These are phyloP conservation scores for Propithecus coquereli DNA, from an alignment of 2,113 vertebrate genomes.

Conservation along the genomic window DNA sequence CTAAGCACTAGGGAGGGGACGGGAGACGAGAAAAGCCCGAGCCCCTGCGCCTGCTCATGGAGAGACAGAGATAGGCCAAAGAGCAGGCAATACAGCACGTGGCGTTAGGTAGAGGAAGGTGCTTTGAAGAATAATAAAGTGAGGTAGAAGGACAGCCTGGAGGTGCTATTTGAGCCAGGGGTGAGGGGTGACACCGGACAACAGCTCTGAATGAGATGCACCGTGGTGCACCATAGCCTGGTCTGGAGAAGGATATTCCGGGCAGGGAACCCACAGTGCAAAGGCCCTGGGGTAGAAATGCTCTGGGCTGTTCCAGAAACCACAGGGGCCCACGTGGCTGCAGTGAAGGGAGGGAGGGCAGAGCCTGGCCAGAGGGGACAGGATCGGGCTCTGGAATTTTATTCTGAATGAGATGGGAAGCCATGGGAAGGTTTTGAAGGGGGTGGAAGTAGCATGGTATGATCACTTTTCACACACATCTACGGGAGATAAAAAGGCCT, in stretches of 20 bases:
- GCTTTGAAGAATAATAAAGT: not conserved
- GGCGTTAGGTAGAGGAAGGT: not conserved
- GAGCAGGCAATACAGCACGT: not conserved
- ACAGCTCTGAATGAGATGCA: not conserved
- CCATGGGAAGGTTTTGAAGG: not conserved
- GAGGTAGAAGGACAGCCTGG: not conserved
- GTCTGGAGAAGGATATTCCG: not conserved
- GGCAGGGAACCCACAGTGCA: not conserved
- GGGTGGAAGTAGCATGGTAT: not conserved
- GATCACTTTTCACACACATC: not conserved
- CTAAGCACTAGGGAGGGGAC: not conserved
- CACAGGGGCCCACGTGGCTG: fast-evolving
- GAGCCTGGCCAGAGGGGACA: not conserved
- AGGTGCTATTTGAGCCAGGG: too few species aligned
- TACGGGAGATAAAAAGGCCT: not conserved
- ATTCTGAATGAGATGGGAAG: not conserved
- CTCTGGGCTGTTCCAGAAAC: not conserved
- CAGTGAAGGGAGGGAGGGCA: not conserved
- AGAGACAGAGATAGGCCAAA: not conserved
- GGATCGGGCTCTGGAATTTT: not conserved
- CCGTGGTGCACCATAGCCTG: not conserved
- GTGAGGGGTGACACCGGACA: too few species aligned
- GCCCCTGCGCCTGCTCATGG: not conserved
- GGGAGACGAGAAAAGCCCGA: not conserved
- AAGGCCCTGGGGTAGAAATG: not conserved